phyloP scores from a whole-genome alignment of 2,888 invertebrate genomes.

The Petrolisthes cinctipes region DNA sequence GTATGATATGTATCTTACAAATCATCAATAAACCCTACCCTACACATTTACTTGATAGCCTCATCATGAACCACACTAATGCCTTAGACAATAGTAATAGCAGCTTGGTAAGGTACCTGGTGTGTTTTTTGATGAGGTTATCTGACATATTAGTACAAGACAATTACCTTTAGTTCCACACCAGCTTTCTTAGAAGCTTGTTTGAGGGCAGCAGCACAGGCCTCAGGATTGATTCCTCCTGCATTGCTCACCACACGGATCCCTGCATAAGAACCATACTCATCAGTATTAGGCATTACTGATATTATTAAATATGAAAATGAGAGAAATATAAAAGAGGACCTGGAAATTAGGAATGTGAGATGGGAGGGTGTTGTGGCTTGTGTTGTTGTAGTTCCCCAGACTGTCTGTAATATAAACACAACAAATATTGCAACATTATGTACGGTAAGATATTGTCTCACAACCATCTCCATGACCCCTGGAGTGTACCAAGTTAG shows the following conservation, averaged over 20 bases:
- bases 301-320: background rate
- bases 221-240: conserved; percentile 72
- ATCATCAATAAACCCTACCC: too few species aligned
- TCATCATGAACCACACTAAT: too few species aligned
- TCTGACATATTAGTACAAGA: too few species aligned
- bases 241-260: conserved; percentile 72
- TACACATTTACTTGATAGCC: too few species aligned
- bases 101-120: too few species aligned
- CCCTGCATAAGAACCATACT: conserved; percentile 67
- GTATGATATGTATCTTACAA: too few species aligned
- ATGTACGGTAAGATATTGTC: too few species aligned
- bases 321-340: background rate
- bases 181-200: conserved; percentile 69
- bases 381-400: background rate
- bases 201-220: conserved; percentile 70
- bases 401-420: too few species aligned
- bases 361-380: background rate
- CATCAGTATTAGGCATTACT: background rate
- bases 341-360: background rate
- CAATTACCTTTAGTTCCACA: conserved; percentile 68
- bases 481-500: too few species aligned
- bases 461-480: background rate
- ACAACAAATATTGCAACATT: too few species aligned
- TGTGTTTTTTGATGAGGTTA: too few species aligned
- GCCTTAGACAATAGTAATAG: too few species aligned